Evolutionary conservation across 2,797 vertebrate genomes (phyloP).

Genomic region (Bothrops alternatus): DNA sequence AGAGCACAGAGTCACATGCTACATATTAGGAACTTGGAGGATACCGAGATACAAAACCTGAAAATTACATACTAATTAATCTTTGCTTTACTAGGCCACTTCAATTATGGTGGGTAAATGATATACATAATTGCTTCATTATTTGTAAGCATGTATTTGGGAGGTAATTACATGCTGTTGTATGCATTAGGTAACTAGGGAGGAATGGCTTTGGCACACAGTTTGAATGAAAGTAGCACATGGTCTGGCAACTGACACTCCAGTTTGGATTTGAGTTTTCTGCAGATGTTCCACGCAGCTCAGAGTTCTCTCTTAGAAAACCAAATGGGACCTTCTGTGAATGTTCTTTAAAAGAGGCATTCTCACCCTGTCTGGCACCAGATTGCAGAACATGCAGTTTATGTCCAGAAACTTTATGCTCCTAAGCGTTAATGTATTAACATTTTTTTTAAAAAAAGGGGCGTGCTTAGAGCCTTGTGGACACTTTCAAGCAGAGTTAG

Average conservation of each 20-base stretch:
- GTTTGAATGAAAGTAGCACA: slow-evolving; percentile 17
- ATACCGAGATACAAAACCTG: slow-evolving; percentile 29
- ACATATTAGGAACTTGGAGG: neutral
- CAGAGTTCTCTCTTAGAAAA: neutral
- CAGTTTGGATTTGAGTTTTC: neutral
- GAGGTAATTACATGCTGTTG: slow-evolving; percentile 44
- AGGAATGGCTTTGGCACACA: neutral
- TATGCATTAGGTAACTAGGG: slow-evolving; percentile 34
- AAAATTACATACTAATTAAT: slow-evolving; percentile 42
- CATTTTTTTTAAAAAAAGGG: neutral
- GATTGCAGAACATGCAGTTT: neutral
- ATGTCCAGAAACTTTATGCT: neutral
- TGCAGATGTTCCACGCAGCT: neutral
- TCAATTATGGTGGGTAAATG: slow-evolving; percentile 42
- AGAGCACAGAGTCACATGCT: neutral
- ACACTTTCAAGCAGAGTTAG: neutral
- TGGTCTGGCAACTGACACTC: neutral
- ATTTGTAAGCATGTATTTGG: slow-evolving; percentile 51
- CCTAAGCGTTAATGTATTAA: neutral
- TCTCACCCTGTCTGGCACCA: neutral
- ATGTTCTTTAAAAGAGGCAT: neutral
- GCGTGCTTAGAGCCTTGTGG: neutral
- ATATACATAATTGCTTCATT: slow-evolving; percentile 51
- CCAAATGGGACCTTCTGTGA: neutral
- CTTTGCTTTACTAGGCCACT: slow-evolving; percentile 43